Conservation (phyloP, 2,113 vertebrate species). For the Nymphicus hollandicus region DNA sequence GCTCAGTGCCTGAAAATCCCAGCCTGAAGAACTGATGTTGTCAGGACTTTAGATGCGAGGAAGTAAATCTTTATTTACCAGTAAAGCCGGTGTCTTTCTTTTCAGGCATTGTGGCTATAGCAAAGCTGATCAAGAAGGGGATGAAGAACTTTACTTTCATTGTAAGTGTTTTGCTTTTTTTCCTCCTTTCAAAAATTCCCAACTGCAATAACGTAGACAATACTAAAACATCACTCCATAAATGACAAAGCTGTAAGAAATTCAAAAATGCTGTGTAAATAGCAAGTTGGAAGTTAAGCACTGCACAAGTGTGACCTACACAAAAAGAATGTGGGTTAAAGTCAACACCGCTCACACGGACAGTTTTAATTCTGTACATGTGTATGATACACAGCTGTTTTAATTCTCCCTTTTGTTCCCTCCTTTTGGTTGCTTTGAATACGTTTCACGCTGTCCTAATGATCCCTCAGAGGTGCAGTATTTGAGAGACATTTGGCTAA, state of each 20-base stretch:
- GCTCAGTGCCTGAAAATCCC: constrained; percentile 11
- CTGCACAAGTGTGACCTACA: constrained; percentile 34
- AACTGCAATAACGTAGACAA: constrained; percentile 7
- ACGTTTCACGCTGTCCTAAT: constrained; percentile 71
- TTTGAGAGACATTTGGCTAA: constrained; percentile 61
- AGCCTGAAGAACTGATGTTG: neutral
- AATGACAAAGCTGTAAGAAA: constrained; percentile 9
- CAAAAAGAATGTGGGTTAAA: constrained; percentile 30
- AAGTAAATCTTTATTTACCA: constrained; percentile 1
- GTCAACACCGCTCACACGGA: constrained; percentile 7
- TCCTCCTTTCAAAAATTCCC: neutral
- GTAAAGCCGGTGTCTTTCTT: constrained; percentile 17
- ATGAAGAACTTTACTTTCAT: constrained; percentile 99
- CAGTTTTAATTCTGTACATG: constrained; percentile 36
- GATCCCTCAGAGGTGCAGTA: constrained; percentile 73
- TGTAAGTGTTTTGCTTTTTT: constrained; percentile 90
- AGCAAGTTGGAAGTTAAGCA: constrained; percentile 20
- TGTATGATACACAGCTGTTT: constrained; percentile 24
- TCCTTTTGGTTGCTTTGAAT: constrained; percentile 59
- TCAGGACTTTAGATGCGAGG: neutral
- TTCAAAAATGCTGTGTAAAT: constrained; percentile 16
- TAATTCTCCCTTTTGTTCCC: neutral
- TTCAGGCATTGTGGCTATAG: constrained; percentile 96
- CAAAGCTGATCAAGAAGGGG: constrained; percentile 98
- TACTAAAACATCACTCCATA: constrained; percentile 20